Evolutionary conservation across 2,888 invertebrate genomes (phyloP).

Genomic region (Mythimna pallens): DNA sequence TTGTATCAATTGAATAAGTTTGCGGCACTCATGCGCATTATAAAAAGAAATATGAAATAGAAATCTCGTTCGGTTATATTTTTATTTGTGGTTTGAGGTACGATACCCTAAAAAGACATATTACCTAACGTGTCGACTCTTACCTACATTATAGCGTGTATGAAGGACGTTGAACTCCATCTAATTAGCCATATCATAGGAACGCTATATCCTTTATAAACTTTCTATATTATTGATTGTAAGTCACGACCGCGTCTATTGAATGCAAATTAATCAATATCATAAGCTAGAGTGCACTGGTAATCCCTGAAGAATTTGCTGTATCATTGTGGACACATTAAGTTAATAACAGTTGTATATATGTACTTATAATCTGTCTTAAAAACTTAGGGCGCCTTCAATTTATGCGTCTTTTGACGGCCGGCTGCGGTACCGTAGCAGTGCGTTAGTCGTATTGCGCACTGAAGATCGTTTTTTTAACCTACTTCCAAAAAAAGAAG

Average conservation of each 20-base stretch:
- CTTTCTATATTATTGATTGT: slow-evolving; percentile 55
- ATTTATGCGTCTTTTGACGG: no score
- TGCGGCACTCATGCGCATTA: slow-evolving; percentile 27
- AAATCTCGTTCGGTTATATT: slow-evolving; percentile 53
- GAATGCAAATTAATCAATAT: slow-evolving; percentile 60
- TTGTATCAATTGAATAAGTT: slow-evolving; percentile 30
- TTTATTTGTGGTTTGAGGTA: slow-evolving; percentile 17
- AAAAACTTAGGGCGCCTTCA: no score
- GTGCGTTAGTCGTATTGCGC: no score
- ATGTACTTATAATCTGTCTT: no score
- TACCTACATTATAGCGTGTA: neutral
- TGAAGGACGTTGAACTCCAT: slow-evolving; percentile 26
- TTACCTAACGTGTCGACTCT: neutral
- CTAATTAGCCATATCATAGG: slow-evolving; percentile 12
- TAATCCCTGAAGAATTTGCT: slow-evolving; percentile 30
- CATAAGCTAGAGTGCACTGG: slow-evolving; percentile 20
- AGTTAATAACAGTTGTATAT: no score
- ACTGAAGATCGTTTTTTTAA: no score
- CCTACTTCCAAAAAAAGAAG: no score
- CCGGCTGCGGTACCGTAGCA: no score
- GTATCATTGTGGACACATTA: slow-evolving; percentile 14
- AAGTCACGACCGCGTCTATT: slow-evolving; percentile 59
- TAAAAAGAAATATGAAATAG: slow-evolving; percentile 55
- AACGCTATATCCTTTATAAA: slow-evolving; percentile 40
- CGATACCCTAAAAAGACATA: no score